These are phyloP conservation scores for Campylomormyrus tamandua DNA, from an alignment of 2,113 vertebrate species.

Conservation along the genomic window DNA sequence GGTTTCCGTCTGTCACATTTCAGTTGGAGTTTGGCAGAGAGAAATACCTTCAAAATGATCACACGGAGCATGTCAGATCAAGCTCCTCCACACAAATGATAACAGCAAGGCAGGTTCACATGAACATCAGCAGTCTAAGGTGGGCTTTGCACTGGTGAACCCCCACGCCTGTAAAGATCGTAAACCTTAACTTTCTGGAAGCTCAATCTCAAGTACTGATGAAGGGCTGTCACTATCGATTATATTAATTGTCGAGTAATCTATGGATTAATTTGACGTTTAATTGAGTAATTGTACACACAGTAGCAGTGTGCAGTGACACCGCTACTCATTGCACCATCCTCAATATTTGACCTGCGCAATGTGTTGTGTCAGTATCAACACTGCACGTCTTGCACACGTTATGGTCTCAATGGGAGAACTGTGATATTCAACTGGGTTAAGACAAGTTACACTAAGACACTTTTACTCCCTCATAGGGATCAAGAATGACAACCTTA, in stretches of 20 bases:
- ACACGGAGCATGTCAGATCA: not conserved
- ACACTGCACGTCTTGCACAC: not conserved
- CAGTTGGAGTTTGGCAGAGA: not conserved
- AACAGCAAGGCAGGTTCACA: not conserved
- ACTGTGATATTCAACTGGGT: not conserved
- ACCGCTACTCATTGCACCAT: not conserved
- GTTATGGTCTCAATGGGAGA: not conserved
- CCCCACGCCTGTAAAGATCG: not conserved
- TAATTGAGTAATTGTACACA: not conserved
- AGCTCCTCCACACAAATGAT: not conserved
- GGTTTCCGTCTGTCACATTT: not conserved
- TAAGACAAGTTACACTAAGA: too few species aligned
- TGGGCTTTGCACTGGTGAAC: not conserved
- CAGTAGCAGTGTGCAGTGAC: too few species aligned
- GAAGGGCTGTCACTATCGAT: not conserved
- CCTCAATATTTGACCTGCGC: not conserved
- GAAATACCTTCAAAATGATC: not conserved
- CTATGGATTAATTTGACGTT: not conserved
- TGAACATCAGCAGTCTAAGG: not conserved
- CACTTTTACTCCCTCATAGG: too few species aligned
- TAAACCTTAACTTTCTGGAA: not conserved
- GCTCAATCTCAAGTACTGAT: not conserved
- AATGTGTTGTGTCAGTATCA: not conserved
- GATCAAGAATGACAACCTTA: too few species aligned
- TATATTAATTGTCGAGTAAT: not conserved